Percentiles rank a stretch among this genome's conserved stretches.
These are phyloP conservation scores for Gymnocheta viridis DNA, from an alignment of 2,888 invertebrate genomes.

Conservation along the genomic window DNA sequence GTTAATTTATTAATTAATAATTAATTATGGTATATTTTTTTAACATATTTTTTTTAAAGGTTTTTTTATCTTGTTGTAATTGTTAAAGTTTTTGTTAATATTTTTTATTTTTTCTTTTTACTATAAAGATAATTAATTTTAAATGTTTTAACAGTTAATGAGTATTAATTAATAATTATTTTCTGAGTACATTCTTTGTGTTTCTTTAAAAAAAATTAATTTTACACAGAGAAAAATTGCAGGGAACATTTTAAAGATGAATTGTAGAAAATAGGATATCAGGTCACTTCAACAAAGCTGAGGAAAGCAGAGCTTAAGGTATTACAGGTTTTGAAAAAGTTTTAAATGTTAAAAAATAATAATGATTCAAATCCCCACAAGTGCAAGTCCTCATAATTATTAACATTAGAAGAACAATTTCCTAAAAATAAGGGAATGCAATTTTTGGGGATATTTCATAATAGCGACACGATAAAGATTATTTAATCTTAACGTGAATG, in stretches of 20 bases:
- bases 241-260: not conserved
- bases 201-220: constrained; percentile 68
- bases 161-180: constrained; percentile 66
- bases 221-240: constrained; percentile 38
- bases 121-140: constrained; percentile 70
- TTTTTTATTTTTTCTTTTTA: constrained; percentile 69
- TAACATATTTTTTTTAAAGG: constrained; percentile 58
- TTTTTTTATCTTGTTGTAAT: constrained; percentile 30
- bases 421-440: too few species aligned
- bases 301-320: too few species aligned
- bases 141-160: constrained; percentile 73
- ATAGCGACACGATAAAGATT: too few species aligned
- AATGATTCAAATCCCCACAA: too few species aligned
- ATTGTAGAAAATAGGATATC: too few species aligned
- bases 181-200: constrained; percentile 69
- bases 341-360: too few species aligned
- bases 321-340: too few species aligned
- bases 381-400: too few species aligned
- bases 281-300: not conserved
- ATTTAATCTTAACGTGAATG: too few species aligned
- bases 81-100: constrained; percentile 15
- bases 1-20: constrained; percentile 64
- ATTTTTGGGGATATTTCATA: too few species aligned
- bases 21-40: constrained; percentile 77
- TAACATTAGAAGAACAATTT: too few species aligned